phyloP scores from a whole-genome alignment of 2,888 invertebrate genomes.

The Netelia virgata region DNA sequence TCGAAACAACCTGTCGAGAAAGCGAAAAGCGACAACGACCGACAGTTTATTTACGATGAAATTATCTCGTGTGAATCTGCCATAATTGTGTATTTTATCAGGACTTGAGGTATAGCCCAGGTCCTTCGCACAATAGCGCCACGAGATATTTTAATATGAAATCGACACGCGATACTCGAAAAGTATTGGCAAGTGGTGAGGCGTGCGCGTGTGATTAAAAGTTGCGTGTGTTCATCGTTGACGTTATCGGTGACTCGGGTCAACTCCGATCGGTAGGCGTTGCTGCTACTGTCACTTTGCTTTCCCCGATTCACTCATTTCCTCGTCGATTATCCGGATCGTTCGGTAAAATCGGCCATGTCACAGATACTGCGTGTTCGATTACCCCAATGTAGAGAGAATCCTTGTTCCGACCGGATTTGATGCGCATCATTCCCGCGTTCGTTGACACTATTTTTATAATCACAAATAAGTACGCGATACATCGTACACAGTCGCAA shows the following conservation, averaged over 20 bases:
- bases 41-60: constrained; percentile 54
- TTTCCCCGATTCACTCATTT: constrained; percentile 65
- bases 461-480: neutral
- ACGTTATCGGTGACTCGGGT: constrained; percentile 17
- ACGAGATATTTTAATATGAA: no score
- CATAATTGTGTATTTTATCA: neutral
- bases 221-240: constrained; percentile 15
- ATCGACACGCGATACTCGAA: neutral
- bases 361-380: constrained; percentile 13
- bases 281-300: constrained; percentile 80
- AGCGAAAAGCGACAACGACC: constrained; percentile 46
- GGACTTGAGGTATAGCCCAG: neutral
- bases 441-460: neutral
- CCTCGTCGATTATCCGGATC: neutral
- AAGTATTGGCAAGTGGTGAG: constrained; percentile 13
- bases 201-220: constrained; percentile 1
- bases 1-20: constrained; percentile 69
- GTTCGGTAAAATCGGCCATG: constrained; percentile 26
- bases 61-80: constrained; percentile 46
- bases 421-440: neutral
- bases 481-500: neutral
- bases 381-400: constrained; percentile 1
- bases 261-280: constrained; percentile 76
- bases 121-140: neutral
- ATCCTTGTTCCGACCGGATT: constrained; percentile 9